phyloP scores from a whole-genome alignment of 1,140 invertebrate genomes.

The Mylabris phalerata region DNA sequence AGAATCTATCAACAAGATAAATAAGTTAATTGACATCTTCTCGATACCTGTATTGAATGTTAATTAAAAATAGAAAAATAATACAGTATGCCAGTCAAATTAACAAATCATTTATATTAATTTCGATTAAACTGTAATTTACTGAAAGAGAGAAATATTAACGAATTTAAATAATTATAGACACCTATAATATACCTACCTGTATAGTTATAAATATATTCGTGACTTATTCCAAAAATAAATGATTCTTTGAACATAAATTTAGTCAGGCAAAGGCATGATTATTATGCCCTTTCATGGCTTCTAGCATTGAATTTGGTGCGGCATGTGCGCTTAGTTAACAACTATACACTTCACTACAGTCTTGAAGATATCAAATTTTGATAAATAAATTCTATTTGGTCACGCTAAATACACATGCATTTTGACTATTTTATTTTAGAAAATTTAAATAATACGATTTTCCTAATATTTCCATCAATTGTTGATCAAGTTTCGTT shows the following conservation, averaged over 20 bases:
- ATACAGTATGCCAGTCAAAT: too few species aligned
- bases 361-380: conserved; percentile 17
- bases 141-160: not conserved
- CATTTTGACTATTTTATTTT: not conserved
- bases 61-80: too few species aligned
- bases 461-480: too few species aligned
- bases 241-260: conserved; percentile 20
- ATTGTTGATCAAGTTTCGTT: too few species aligned
- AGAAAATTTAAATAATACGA: too few species aligned
- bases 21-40: too few species aligned
- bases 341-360: conserved; percentile 11
- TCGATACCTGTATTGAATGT: too few species aligned
- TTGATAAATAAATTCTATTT: conserved; percentile 20
- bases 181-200: too few species aligned
- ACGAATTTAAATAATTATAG: conserved; percentile 18
- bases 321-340: conserved; percentile 11
- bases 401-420: conserved; percentile 17
- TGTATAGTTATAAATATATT: not conserved
- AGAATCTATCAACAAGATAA: too few species aligned
- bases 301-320: conserved; percentile 3
- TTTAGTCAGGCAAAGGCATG: conserved; percentile 17
- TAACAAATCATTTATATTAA: too few species aligned
- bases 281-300: conserved; percentile 18
- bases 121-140: too few species aligned
- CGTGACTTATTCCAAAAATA: conserved; percentile 17